Percentiles rank a stretch among this genome's conserved stretches.
Conservation (phyloP, 2,888 invertebrate species). For the Azorinus chamasolen region DNA sequence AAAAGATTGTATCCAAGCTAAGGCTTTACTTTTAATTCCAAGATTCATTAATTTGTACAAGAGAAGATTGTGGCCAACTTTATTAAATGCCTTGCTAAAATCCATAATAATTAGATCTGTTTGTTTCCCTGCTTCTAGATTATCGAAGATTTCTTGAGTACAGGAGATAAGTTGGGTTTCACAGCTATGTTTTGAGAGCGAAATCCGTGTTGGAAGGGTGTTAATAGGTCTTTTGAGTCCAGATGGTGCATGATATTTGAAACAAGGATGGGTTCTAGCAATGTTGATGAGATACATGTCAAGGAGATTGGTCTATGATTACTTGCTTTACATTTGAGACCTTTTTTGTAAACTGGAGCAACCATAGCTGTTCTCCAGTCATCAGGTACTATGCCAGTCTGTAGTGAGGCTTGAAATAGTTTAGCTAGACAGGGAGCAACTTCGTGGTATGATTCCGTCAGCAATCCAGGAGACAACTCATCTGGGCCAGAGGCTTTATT, state of each 20-base stretch:
- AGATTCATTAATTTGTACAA: too few species aligned
- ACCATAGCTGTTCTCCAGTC: slow-evolving; percentile 25
- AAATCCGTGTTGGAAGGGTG: slow-evolving; percentile 16
- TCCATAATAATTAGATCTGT: slow-evolving; percentile 31
- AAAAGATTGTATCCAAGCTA: too few species aligned
- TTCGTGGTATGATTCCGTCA: slow-evolving; percentile 11
- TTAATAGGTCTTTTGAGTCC: slow-evolving; percentile 16
- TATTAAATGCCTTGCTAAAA: too few species aligned
- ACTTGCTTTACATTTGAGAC: slow-evolving; percentile 25
- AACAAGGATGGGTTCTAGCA: slow-evolving; percentile 26
- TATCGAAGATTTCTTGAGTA: slow-evolving; percentile 34
- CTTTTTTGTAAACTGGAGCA: slow-evolving; percentile 30
- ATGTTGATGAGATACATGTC: slow-evolving; percentile 34
- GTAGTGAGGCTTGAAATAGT: slow-evolving; percentile 1
- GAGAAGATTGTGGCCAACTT: too few species aligned
- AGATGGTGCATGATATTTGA: slow-evolving; percentile 26
- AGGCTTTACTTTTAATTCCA: too few species aligned
- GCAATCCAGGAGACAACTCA: background rate
- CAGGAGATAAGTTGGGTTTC: slow-evolving; percentile 25
- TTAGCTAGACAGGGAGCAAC: slow-evolving; percentile 10
- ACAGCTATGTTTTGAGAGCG: slow-evolving; percentile 31
- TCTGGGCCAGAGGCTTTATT: slow-evolving; percentile 27
- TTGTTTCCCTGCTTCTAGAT: slow-evolving; percentile 28
- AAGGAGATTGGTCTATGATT: slow-evolving; percentile 37
- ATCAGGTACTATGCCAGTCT: slow-evolving; percentile 26